A percentile compares a stretch with the other conserved stretches of the same genome.
These are phyloP conservation scores for Drosophila niveifrons DNA, from an alignment of 2,888 invertebrate genomes.

Conservation along the genomic window DNA sequence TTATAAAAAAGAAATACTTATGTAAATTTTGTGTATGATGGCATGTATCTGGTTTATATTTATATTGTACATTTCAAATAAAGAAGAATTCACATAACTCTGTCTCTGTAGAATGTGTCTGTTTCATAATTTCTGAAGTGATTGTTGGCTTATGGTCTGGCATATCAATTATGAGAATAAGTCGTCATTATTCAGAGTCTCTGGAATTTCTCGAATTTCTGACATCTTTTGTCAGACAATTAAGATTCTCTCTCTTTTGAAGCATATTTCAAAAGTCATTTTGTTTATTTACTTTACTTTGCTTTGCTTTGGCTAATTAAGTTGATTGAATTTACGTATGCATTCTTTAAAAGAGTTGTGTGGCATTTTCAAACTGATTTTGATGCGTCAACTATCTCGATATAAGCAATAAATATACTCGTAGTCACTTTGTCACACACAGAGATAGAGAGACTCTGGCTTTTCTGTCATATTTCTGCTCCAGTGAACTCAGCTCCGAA, in stretches of 20 bases:
- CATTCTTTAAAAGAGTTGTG: background rate
- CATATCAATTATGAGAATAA: constrained; percentile 16
- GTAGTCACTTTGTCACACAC: constrained; percentile 26
- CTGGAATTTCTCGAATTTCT: background rate
- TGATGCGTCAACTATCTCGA: background rate
- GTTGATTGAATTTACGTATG: background rate
- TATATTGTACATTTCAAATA: constrained; percentile 34
- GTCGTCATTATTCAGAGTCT: background rate
- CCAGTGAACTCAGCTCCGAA: constrained; percentile 50
- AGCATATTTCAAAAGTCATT: background rate
- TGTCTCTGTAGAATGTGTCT: background rate
- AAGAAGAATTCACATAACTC: background rate
- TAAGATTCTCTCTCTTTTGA: constrained; percentile 16
- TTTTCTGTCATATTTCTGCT: constrained; percentile 57
- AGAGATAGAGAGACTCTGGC: constrained; percentile 2
- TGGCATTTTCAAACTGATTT: background rate
- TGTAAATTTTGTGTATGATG: background rate
- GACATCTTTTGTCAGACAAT: constrained; percentile 20
- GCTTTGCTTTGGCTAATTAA: background rate
- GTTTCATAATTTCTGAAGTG: constrained; percentile 1
- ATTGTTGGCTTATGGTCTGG: constrained; percentile 20
- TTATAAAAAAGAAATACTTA: background rate
- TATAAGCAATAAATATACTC: background rate
- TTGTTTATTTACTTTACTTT: background rate
- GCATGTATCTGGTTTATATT: constrained; percentile 36